Percentiles rank a stretch among this genome's conserved stretches.
Conservation (phyloP, 2,797 vertebrate genomes). For the Pteronotus mesoamericanus region DNA sequence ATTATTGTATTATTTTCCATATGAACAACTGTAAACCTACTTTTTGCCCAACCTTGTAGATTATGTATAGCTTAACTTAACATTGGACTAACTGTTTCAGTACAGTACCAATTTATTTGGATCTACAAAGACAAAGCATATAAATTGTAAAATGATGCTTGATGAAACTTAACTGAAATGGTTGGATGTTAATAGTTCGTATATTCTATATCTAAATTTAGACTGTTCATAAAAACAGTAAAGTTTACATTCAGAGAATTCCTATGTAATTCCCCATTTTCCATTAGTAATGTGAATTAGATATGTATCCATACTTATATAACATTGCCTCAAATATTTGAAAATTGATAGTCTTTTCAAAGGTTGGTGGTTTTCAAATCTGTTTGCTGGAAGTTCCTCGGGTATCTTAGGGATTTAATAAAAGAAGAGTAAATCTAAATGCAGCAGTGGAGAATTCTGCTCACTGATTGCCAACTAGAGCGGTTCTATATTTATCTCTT, state of each 20-base stretch:
- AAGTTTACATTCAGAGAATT: conserved; percentile 31
- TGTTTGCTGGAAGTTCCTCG: neutral
- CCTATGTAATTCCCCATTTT: neutral
- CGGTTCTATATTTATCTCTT: neutral
- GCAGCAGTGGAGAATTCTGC: neutral
- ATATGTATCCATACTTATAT: neutral
- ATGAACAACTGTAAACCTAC: neutral
- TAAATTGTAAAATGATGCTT: neutral
- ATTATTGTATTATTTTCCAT: neutral
- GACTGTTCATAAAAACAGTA: neutral
- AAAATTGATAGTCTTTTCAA: conserved; percentile 1
- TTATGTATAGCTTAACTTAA: neutral
- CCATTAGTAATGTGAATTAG: neutral
- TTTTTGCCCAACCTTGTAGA: neutral
- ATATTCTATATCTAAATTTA: neutral
- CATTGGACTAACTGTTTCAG: neutral
- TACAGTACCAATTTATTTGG: neutral
- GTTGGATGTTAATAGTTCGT: neutral
- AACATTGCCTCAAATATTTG: neutral
- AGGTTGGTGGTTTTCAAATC: neutral
- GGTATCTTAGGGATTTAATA: neutral
- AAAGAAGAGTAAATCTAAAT: neutral
- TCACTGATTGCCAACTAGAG: neutral
- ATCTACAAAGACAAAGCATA: neutral
- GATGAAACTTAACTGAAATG: conserved; percentile 8